phyloP scores from a whole-genome alignment of 2,113 vertebrate genomes.

The Ranitomeya imitator region DNA sequence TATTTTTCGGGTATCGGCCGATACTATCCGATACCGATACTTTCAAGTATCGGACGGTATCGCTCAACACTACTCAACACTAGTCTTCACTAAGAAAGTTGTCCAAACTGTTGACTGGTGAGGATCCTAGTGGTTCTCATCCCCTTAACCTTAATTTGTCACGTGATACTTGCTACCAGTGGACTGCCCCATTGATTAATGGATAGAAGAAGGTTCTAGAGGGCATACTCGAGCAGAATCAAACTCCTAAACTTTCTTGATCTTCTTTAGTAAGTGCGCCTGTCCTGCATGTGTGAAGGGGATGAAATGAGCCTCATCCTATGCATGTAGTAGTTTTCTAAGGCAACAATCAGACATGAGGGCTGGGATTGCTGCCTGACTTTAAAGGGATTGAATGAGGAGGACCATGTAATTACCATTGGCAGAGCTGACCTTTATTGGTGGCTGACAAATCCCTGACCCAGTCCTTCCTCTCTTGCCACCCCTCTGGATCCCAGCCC shows the following conservation, averaged over 20 bases:
- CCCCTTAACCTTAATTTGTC: too few relatives aligned
- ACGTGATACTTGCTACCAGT: too few relatives aligned
- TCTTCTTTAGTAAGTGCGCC: not conserved
- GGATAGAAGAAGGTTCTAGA: not conserved
- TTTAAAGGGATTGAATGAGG: conserved; percentile 45
- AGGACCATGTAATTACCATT: conserved; percentile 55
- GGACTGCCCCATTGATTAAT: too few relatives aligned
- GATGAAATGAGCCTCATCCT: conserved; percentile 5
- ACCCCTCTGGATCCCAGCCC: conserved; percentile 41
- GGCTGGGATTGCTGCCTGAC: conserved; percentile 31
- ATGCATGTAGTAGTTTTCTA: conserved; percentile 5
- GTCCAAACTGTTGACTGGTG: too few relatives aligned
- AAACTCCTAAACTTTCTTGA: not conserved
- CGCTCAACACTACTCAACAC: too few relatives aligned
- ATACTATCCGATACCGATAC: too few relatives aligned
- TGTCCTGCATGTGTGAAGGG: not conserved
- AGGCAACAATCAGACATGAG: conserved; percentile 50
- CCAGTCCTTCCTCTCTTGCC: conserved; percentile 51
- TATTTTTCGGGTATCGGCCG: too few relatives aligned
- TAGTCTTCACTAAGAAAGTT: too few relatives aligned
- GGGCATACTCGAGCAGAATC: not conserved
- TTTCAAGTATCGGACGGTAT: too few relatives aligned
- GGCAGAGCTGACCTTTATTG: conserved; percentile 55
- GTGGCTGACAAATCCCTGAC: conserved; percentile 51
- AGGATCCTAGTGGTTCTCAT: too few relatives aligned